Evolutionary conservation across 92 coral and sea anemone genomes (phyloP).

Genomic region (Zoanthus sociatus): DNA sequence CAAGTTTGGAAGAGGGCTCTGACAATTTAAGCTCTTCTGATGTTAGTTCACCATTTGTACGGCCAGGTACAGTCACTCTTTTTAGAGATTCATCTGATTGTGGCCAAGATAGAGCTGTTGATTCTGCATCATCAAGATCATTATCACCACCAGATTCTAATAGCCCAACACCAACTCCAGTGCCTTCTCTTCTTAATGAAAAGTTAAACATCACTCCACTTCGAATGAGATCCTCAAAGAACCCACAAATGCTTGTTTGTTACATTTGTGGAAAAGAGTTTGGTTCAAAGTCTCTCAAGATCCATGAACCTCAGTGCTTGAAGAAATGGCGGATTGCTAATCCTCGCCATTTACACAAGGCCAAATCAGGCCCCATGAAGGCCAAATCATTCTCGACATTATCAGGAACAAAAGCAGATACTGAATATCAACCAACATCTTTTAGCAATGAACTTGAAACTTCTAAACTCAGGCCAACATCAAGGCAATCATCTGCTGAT

Average conservation of each 20-base stretch:
- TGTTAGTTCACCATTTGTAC: not conserved
- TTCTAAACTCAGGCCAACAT: conserved; percentile 30
- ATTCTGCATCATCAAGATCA: conserved; percentile 36
- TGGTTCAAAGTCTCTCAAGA: conserved; percentile 89
- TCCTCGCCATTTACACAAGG: conserved; percentile 80
- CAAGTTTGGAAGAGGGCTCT: conserved; percentile 28
- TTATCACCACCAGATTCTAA: conserved; percentile 34
- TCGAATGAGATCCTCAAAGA: conserved; percentile 72
- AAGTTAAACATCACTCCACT: conserved; percentile 49
- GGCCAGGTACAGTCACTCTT: conserved; percentile 45
- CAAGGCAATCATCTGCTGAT: conserved; percentile 45
- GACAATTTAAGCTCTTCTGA: conserved; percentile 3
- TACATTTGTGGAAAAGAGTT: conserved; percentile 96
- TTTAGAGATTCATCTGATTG: conserved; percentile 54
- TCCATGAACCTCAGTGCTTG: conserved; percentile 97
- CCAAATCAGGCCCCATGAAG: conserved; percentile 60
- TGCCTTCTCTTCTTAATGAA: conserved; percentile 34
- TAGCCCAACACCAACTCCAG: conserved; percentile 39
- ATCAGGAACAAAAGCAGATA: conserved; percentile 34
- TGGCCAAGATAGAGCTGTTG: conserved; percentile 7
- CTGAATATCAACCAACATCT: conserved; percentile 27
- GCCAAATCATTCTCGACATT: conserved; percentile 69
- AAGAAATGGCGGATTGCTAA: conserved; percentile 93
- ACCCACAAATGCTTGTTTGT: conserved; percentile 87
- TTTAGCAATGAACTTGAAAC: not conserved